Conservation (phyloP, 2,888 invertebrate genomes). For the Nasonovia ribisnigri region DNA sequence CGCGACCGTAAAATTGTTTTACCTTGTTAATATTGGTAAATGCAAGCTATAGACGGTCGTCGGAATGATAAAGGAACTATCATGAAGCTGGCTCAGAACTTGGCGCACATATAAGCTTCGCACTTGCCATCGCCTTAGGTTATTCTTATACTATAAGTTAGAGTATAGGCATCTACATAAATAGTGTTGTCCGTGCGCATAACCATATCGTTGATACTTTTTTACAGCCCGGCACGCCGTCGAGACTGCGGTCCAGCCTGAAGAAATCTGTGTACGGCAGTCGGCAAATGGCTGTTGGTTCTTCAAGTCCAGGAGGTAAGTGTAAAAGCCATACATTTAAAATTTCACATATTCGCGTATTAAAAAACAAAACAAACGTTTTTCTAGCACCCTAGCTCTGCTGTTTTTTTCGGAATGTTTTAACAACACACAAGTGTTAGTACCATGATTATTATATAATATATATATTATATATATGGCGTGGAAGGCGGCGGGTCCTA, state of each 20-base stretch:
- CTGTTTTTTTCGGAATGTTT: not conserved
- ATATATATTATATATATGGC: not conserved
- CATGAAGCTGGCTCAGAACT: not conserved
- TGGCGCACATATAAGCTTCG: not conserved
- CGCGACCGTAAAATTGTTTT: not conserved
- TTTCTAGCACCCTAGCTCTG: not conserved
- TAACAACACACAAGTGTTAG: not conserved
- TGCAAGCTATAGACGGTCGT: not conserved
- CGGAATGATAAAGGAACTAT: not conserved
- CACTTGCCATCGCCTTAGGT: not conserved
- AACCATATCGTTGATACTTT: not conserved
- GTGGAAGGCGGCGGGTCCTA: not conserved
- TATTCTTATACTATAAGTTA: not conserved
- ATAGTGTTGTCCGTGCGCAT: not conserved
- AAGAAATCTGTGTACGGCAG: slow-evolving; percentile 75
- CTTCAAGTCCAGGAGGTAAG: slow-evolving; percentile 67
- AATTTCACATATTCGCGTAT: not conserved
- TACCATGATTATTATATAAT: not conserved
- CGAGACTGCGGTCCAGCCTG: slow-evolving; percentile 83
- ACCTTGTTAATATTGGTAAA: not conserved
- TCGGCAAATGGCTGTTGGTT: slow-evolving; percentile 66
- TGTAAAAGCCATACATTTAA: not conserved
- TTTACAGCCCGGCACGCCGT: slow-evolving; percentile 71
- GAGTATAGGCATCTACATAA: not conserved
- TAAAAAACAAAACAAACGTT: not conserved